These are phyloP conservation scores for Falco rusticolus DNA, from an alignment of 2,797 vertebrate species.

Conservation along the genomic window DNA sequence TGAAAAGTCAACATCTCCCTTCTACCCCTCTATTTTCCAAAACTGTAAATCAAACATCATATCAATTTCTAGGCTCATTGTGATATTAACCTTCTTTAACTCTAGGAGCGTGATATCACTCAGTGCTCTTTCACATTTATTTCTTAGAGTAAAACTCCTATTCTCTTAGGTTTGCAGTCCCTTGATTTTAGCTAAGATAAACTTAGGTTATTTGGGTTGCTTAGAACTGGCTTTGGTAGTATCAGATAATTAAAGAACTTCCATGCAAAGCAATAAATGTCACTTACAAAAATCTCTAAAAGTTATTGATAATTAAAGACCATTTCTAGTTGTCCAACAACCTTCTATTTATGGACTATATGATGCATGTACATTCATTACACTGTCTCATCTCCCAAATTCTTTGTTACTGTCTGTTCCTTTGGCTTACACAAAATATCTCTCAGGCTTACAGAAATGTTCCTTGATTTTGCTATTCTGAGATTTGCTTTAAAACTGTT, in stretches of 20 bases:
- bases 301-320: neutral
- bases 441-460: neutral
- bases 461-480: neutral
- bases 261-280: neutral
- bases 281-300: neutral
- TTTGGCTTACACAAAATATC: neutral
- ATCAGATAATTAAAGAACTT: neutral
- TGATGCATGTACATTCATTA: neutral
- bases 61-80: neutral
- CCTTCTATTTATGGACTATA: neutral
- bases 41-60: neutral
- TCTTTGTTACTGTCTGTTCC: neutral
- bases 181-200: neutral
- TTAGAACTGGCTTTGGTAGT: neutral
- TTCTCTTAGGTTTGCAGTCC: neutral
- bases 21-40: neutral
- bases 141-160: neutral
- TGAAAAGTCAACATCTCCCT: constrained; percentile 30
- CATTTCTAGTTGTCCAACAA: neutral
- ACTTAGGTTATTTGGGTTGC: neutral
- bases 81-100: neutral
- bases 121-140: neutral
- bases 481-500: neutral
- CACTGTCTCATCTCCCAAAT: neutral
- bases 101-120: neutral